Conservation (phyloP, 2,113 vertebrate genomes). For the Chinchilla lanigera region DNA sequence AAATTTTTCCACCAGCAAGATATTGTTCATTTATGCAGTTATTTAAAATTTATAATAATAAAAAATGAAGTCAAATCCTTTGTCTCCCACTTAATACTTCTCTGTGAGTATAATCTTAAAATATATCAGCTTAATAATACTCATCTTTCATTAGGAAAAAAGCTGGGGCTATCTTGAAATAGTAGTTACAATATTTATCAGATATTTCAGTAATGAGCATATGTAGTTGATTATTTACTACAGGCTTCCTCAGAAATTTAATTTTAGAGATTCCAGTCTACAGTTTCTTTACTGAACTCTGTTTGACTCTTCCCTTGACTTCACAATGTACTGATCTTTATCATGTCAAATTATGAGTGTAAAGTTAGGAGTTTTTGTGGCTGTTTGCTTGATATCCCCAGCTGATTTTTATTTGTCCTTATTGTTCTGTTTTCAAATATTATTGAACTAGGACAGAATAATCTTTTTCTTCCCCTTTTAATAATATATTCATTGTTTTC, state of each 20-base stretch:
- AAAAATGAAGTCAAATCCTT: neutral
- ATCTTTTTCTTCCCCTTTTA: neutral
- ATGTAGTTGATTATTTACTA: neutral
- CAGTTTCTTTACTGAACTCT: neutral
- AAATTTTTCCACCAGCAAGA: neutral
- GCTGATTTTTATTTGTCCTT: neutral
- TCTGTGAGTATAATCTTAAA: conserved; percentile 70
- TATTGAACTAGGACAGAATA: neutral
- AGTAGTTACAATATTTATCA: neutral
- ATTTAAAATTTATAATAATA: conserved; percentile 38
- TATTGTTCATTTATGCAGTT: conserved; percentile 4
- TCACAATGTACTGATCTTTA: neutral
- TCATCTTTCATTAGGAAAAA: neutral
- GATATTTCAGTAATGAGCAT: neutral
- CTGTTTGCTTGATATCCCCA: neutral
- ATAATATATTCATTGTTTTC: neutral
- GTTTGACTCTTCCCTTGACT: neutral
- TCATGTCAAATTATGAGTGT: neutral
- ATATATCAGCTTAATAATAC: conserved; percentile 62
- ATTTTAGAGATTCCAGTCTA: neutral
- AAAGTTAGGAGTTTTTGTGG: neutral
- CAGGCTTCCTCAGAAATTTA: neutral
- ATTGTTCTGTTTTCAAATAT: conserved; percentile 2
- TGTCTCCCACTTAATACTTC: neutral
- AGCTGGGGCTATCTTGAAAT: conserved; percentile 68